Evolutionary conservation across 2,797 vertebrate genomes (phyloP).

Genomic region (Lithobates pipiens): DNA sequence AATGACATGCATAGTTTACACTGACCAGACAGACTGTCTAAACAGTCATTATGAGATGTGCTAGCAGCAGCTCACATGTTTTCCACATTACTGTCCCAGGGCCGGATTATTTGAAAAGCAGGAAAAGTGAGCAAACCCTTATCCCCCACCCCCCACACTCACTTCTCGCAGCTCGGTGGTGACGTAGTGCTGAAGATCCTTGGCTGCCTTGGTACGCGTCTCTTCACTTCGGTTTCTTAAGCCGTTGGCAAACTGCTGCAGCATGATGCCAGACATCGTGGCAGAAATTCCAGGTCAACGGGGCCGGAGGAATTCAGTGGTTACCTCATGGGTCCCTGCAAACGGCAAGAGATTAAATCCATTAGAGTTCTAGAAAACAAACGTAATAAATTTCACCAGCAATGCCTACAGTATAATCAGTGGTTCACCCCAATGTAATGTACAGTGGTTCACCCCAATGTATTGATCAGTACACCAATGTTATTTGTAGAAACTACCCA

Average conservation of each 20-base stretch:
- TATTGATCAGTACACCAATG: too few species aligned
- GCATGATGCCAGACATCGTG: constrained; percentile 90
- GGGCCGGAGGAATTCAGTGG: not conserved
- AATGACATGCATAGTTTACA: too few species aligned
- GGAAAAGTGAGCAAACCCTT: too few species aligned
- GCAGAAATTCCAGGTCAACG: constrained; percentile 17
- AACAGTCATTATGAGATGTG: too few species aligned
- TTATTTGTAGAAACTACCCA: too few species aligned
- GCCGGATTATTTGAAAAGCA: too few species aligned
- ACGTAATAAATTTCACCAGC: too few species aligned
- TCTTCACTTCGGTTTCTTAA: constrained; percentile 96
- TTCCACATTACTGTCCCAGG: constrained; percentile 19
- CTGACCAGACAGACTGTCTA: too few species aligned
- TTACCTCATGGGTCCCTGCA: constrained; percentile 23
- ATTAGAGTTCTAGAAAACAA: not conserved
- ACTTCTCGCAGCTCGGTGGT: constrained; percentile 98
- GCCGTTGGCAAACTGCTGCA: constrained; percentile 95
- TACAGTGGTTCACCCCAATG: too few species aligned
- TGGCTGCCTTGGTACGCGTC: constrained; percentile 92
- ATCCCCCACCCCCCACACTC: constrained; percentile 33
- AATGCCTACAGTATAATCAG: too few species aligned
- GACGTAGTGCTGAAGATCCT: constrained; percentile 97
- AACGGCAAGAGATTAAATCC: not conserved
- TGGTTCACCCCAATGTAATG: too few species aligned
- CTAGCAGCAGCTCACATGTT: not conserved